Percentiles rank a stretch among this genome's conserved stretches.
phyloP scores from a whole-genome alignment of 2,888 invertebrate genomes.

The Drosophila mercatorum region DNA sequence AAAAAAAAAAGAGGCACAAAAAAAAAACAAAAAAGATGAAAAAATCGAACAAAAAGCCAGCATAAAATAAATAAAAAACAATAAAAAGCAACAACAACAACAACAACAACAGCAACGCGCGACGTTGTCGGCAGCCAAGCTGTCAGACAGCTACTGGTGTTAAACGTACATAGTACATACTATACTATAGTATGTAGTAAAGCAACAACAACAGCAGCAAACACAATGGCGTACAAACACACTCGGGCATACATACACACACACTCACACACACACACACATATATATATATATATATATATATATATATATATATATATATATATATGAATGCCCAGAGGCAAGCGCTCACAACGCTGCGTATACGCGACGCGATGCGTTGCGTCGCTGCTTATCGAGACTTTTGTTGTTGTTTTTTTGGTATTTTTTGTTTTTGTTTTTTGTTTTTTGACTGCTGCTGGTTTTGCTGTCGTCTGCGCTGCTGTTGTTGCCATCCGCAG shows the following conservation, averaged over 20 bases:
- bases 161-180: slow-evolving; percentile 69
- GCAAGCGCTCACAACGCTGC: slow-evolving; percentile 57
- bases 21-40: slow-evolving; percentile 31
- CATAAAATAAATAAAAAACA: slow-evolving; percentile 66
- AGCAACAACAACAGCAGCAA: slow-evolving; percentile 48
- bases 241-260: slow-evolving; percentile 9
- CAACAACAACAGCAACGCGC: slow-evolving; percentile 35
- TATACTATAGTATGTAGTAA: slow-evolving; percentile 65
- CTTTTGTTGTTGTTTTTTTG: background rate
- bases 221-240: slow-evolving; percentile 30
- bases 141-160: slow-evolving; percentile 80
- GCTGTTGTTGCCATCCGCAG: slow-evolving; percentile 34
- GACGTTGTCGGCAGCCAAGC: slow-evolving; percentile 73
- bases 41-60: slow-evolving; percentile 66
- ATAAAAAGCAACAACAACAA: slow-evolving; percentile 6
- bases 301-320: slow-evolving; percentile 5
- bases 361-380: slow-evolving; percentile 69
- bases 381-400: slow-evolving; percentile 54
- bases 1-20: slow-evolving; percentile 55
- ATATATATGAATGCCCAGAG: slow-evolving; percentile 15
- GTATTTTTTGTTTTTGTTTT: background rate
- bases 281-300: slow-evolving; percentile 9
- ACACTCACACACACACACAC: slow-evolving; percentile 8
- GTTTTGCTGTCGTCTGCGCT: slow-evolving; percentile 9
- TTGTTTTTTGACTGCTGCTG: slow-evolving; percentile 4